Conservation (phyloP, 2,888 invertebrate species). For the Parthenolecanium corni region DNA sequence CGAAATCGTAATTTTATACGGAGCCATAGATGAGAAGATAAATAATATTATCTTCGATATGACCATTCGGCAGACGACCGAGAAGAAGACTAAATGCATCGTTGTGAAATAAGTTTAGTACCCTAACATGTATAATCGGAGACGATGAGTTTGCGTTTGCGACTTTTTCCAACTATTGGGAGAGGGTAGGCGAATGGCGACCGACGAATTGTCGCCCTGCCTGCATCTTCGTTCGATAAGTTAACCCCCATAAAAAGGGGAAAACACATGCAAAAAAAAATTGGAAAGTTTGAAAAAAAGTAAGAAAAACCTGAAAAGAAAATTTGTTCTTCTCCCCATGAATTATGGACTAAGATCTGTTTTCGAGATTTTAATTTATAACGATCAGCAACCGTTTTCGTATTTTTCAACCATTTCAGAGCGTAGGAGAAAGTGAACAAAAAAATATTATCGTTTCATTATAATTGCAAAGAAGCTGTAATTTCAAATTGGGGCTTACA, state of each 20-base stretch:
- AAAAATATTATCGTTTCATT: too few relatives aligned
- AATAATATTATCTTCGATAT: too few relatives aligned
- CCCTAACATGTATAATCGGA: background rate
- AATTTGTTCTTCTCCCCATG: conserved; percentile 6
- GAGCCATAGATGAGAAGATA: conserved; percentile 10
- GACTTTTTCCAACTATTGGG: too few relatives aligned
- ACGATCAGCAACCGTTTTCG: too few relatives aligned
- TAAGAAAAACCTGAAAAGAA: background rate
- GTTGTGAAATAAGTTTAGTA: too few relatives aligned
- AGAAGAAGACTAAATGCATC: conserved; percentile 8
- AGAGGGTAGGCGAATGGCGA: conserved; percentile 17
- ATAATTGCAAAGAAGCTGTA: too few relatives aligned
- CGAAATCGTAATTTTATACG: conserved; percentile 7
- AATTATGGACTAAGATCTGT: background rate
- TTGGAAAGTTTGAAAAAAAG: too few relatives aligned
- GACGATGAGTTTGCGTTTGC: conserved; percentile 5
- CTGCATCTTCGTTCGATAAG: conserved; percentile 22
- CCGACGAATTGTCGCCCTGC: conserved; percentile 29
- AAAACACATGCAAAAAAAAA: too few relatives aligned
- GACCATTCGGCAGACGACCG: background rate
- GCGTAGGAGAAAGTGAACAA: too few relatives aligned
- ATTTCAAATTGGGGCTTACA: too few relatives aligned
- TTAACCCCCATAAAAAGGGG: conserved; percentile 11
- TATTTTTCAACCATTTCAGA: too few relatives aligned
- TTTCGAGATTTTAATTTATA: too few relatives aligned